Base-by-base conservation (phyloP, 2,797 vertebrate species). In the Ispidina picta region DNA sequence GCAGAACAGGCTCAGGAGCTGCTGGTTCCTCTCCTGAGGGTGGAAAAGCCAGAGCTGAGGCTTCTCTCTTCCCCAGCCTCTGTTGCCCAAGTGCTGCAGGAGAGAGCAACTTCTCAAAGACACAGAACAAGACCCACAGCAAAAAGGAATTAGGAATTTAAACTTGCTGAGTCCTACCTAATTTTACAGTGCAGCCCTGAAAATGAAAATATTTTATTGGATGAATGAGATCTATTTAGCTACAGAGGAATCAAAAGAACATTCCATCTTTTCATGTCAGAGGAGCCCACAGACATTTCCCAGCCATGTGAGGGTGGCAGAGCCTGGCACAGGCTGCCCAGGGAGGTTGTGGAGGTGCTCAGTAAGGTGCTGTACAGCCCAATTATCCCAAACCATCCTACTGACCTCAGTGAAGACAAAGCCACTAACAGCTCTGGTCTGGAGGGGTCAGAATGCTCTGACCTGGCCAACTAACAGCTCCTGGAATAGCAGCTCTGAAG, bases 111-210 rank as follows among this genome's bases (percentile, higher is more conserved):
- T 1, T 60, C 56, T 31, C 16, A 25, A 81, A 71, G 12, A 76
- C 11, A 46, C 3, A 35, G 71, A 76, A 39, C 0, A 0, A 69
- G 0, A 69, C 39, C 58, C 52, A 72, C 23, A 86, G 26, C 44
- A 88, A 88, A 89, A 64, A 63, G 35, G 22, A 8, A 5, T 64
- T 75, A 46, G 33, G 29, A 63, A 19, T 25, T 60, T 54, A 48
- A 91, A 46, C 8, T 15, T 56, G 37, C 72, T 66, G 8, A 4
- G 21, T 80, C 60, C 52, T 37, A 54, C 3, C 16, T 39, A 1
- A 2, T 71, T 95, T 68, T 41, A 62, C 29, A 55, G 26, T 23
- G n/a, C 26, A 83, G 23, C 26, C 9, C 46, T 82, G 54, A 68
- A 55, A 59, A 86, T 56, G 10, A 48, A 5, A 51, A 68, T 10